Evolutionary conservation across 2,797 vertebrate genomes (phyloP), one percentile per base, ranked within the genome.

Genomic region (Sciaenops ocellatus): DNA sequence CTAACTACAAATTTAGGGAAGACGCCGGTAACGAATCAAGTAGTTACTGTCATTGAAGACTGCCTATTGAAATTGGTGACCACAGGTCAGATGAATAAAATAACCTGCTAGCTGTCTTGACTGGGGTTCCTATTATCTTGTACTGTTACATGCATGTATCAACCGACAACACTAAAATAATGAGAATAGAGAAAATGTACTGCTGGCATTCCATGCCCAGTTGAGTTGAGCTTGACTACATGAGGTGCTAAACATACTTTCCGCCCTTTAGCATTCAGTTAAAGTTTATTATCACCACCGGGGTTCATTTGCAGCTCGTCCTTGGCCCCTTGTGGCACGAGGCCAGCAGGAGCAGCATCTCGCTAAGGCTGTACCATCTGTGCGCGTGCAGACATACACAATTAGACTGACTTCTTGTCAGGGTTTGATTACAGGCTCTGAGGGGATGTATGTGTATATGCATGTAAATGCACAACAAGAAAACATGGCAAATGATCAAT

Each of bases 311-410:
- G 72, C 20, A 60, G 51, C 68, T 76, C 18, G 77, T 89, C 87
- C 85, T 87, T 86, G 84, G 78, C 80, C 75, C 68, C 85, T 65
- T 42, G 82, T 79, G 90, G 85, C 72, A 50, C 7, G 0, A 15
- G 64, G 79, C 70, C 75, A 88, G 69, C 55, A 42, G 74, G 76
- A 69, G 68, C 44, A 74, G 71, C 83, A 34, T 79, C 66, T 76
- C 55, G 51, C 76, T 71, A 12, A 61, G 55, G 70, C 61, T 62
- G 63, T 67, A 50, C 90, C 89, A 92, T 93, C 86, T 92, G 89
- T 79, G 86, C 54, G 1, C 5, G 0, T 54, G 64, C 4, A 59
- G n/a, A 20, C 28, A 44, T 38, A 70, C 46, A 48, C 51, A 50
- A 50, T 20, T 24, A 41, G 5, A 24, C 46, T 16, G 34, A 68